Evolutionary conservation across 2,113 vertebrate genomes (phyloP), one percentile per base, ranked within the genome.

Genomic region (Pteropus alecto): DNA sequence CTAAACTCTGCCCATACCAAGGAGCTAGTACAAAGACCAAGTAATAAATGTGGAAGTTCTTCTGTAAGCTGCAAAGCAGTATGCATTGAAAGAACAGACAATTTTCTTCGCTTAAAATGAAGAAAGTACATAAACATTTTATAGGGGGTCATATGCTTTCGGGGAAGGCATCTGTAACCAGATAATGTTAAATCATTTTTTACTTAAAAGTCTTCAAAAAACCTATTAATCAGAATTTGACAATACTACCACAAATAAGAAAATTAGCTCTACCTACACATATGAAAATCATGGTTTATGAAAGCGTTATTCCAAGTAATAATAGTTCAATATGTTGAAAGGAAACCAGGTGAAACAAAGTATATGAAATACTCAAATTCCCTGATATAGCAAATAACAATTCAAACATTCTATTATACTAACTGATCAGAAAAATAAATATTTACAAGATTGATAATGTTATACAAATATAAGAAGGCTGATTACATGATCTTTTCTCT

Each of bases 251-350:
- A 83, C 35, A 96, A 93, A 79, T 76, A 94, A 79, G 58, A 93
- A 87, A 92, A 93, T 78, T n/a, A 74, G 43, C 28, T 94, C 87
- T 84, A 90, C 41, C 63, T 95, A 35, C 21, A 77, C 9, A 38
- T 73, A 90, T 82, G 22, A 90, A 90, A 90, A 96, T 82, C 33
- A 92, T 60, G 30, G 5, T 82, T 96, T 94, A 78, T 38, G 24
- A 92, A 97, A 95, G 48, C 4, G 73, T 93, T 60, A 61, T 77
- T 95, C 16, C 56, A 90, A 92, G 63, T 74, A 95, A 56, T 74
- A 95, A 61, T 73, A 95, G 74, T 41, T 83, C 56, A 94, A 1
- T 60, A 79, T 48, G 14, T 79, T 86, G 30, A 93, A 94, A 92
- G 68, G 86, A 68, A 26, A 86, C 3, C 68, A 94, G 51, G 35